Conservation (phyloP, 2,888 invertebrate genomes). For the Anorthoa munda region DNA sequence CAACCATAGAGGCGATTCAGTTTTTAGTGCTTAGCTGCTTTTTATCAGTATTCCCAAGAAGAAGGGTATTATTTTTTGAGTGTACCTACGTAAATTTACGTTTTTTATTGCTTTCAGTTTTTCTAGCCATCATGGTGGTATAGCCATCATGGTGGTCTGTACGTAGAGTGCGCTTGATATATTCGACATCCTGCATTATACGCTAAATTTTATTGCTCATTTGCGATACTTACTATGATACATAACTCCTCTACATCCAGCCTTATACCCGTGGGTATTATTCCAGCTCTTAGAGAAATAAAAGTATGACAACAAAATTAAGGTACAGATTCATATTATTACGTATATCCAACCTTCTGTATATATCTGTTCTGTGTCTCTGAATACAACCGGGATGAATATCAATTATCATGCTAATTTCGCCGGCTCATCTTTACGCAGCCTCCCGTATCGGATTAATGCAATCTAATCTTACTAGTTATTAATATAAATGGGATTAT, state of each 20-base stretch:
- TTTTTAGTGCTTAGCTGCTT: too few relatives aligned
- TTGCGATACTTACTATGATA: neutral
- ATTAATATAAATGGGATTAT: slow-evolving; percentile 22
- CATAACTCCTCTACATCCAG: neutral
- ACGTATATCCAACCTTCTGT: neutral
- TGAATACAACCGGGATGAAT: slow-evolving; percentile 44
- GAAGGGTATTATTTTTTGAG: too few relatives aligned
- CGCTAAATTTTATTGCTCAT: neutral
- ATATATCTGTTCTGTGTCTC: neutral
- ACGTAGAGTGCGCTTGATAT: neutral
- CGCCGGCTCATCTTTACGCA: slow-evolving; percentile 57
- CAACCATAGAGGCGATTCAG: too few relatives aligned
- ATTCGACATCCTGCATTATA: neutral
- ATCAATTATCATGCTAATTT: slow-evolving; percentile 73
- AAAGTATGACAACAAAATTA: slow-evolving; percentile 19
- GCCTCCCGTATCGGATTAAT: slow-evolving; percentile 51
- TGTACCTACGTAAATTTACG: neutral
- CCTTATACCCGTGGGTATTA: slow-evolving; percentile 4
- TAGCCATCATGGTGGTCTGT: too few relatives aligned
- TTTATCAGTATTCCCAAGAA: too few relatives aligned
- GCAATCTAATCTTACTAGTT: slow-evolving; percentile 33
- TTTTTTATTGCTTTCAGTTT: neutral
- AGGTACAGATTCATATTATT: neutral
- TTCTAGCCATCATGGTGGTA: too few relatives aligned
- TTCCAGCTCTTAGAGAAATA: slow-evolving; percentile 5